Evolutionary conservation across 2,797 vertebrate genomes (phyloP).

Genomic region (Chloroceryle amazona): DNA sequence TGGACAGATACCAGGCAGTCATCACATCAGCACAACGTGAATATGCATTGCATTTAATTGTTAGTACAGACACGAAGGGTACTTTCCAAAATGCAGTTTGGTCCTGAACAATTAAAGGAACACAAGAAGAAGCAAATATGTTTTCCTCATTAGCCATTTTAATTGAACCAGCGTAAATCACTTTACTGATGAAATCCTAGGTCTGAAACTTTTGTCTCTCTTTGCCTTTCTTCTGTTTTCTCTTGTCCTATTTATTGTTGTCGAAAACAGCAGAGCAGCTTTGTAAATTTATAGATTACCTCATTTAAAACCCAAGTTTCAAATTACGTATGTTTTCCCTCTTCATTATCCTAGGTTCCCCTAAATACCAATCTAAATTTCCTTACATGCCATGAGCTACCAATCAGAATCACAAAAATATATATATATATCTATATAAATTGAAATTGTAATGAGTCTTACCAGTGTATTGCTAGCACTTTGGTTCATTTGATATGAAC

Average conservation of each 20-base stretch:
- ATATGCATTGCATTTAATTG: rapidly evolving
- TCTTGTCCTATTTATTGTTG: neutral
- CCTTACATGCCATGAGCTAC: neutral
- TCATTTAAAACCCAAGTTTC: neutral
- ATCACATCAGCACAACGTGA: neutral
- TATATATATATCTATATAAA: conserved; percentile 9
- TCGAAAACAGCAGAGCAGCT: neutral
- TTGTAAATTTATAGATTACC: neutral
- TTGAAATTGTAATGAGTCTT: conserved; percentile 67
- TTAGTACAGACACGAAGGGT: neutral
- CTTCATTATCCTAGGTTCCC: neutral
- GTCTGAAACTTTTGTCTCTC: neutral
- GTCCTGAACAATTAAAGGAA: neutral
- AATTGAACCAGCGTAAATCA: neutral
- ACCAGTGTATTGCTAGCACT: conserved; percentile 56
- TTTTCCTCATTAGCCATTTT: neutral
- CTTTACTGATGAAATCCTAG: neutral
- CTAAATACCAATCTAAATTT: conserved; percentile 15
- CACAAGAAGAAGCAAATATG: neutral
- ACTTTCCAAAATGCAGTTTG: neutral
- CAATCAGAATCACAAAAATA: conserved; percentile 9
- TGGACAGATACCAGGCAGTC: neutral
- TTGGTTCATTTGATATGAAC: conserved; percentile 72
- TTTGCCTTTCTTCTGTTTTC: neutral
- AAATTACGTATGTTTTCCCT: neutral